Conservation (phyloP, 2,888 invertebrate species). For the Pristionchus fissidentatus region DNA sequence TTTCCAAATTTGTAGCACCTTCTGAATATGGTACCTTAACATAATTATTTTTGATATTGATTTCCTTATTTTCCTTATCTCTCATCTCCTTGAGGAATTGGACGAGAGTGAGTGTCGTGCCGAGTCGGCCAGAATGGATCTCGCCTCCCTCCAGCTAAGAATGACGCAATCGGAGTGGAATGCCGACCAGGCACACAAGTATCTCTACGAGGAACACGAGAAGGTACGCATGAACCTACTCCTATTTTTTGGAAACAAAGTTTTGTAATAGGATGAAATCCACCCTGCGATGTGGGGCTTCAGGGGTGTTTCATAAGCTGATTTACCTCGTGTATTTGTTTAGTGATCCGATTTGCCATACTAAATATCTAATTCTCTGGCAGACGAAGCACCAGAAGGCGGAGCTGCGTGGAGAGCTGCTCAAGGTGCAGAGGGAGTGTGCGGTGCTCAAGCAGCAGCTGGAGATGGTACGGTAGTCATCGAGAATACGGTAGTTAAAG, state of each 20-base stretch:
- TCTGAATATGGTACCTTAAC: too few species aligned
- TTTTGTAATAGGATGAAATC: too few species aligned
- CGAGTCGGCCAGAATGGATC: slow-evolving; percentile 32
- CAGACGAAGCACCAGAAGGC: slow-evolving; percentile 46
- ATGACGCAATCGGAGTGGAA: slow-evolving; percentile 43
- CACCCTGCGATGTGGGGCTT: not conserved
- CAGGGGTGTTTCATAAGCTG: not conserved
- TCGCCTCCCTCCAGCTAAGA: slow-evolving; percentile 37
- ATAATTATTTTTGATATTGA: too few species aligned
- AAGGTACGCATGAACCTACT: slow-evolving; percentile 26
- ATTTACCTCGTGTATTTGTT: not conserved
- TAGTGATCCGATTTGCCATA: too few species aligned
- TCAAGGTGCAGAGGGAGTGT: slow-evolving; percentile 38
- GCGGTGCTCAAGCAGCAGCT: slow-evolving; percentile 32
- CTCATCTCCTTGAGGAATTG: not conserved
- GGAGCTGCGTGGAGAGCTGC: slow-evolving; percentile 40
- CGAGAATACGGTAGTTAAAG: not conserved
- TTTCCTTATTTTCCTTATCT: not conserved
- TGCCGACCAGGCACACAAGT: slow-evolving; percentile 41
- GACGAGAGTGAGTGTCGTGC: slow-evolving; percentile 25
- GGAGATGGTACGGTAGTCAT: slow-evolving; percentile 40
- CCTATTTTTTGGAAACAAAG: not conserved
- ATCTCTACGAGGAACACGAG: slow-evolving; percentile 43
- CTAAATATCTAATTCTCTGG: not conserved
- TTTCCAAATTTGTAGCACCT: too few species aligned